These are phyloP conservation scores for Zaprionus tsacasi DNA, from an alignment of 1,140 invertebrate species.

Conservation along the genomic window DNA sequence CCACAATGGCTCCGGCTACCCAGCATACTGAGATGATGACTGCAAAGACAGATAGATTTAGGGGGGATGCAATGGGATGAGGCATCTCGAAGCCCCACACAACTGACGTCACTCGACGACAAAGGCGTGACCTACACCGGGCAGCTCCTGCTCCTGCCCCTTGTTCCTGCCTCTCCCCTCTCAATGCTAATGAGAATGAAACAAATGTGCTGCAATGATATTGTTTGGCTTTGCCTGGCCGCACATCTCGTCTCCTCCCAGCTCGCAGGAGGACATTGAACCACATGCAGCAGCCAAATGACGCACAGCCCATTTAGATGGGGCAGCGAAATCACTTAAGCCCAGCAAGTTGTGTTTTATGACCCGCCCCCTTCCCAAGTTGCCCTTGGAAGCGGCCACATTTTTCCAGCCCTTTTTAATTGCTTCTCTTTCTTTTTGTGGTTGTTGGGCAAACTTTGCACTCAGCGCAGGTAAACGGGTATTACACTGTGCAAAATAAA, in stretches of 20 bases:
- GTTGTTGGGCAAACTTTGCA: background rate
- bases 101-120: constrained; percentile 42
- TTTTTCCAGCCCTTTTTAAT: background rate
- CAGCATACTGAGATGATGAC: constrained; percentile 94
- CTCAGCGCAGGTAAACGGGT: background rate
- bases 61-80: background rate
- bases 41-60: constrained; percentile 84
- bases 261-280: constrained; percentile 46
- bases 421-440: background rate
- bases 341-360: background rate
- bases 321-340: constrained; percentile 20
- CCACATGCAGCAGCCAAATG: constrained; percentile 47
- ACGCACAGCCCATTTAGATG: constrained; percentile 46
- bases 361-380: background rate
- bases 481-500: background rate
- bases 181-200: constrained; percentile 38
- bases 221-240: constrained; percentile 45
- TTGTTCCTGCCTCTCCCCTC: background rate
- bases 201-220: constrained; percentile 33
- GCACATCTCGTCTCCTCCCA: background rate
- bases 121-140: constrained; percentile 2
- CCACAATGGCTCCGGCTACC: constrained; percentile 91
- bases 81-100: constrained; percentile 46
- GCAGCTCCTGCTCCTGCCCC: background rate
- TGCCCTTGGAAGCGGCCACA: background rate